A percentile compares a stretch with the other conserved stretches of the same genome.
Evolutionary conservation across 2,113 vertebrate species (phyloP).

Genomic region (Vicugna pacos): DNA sequence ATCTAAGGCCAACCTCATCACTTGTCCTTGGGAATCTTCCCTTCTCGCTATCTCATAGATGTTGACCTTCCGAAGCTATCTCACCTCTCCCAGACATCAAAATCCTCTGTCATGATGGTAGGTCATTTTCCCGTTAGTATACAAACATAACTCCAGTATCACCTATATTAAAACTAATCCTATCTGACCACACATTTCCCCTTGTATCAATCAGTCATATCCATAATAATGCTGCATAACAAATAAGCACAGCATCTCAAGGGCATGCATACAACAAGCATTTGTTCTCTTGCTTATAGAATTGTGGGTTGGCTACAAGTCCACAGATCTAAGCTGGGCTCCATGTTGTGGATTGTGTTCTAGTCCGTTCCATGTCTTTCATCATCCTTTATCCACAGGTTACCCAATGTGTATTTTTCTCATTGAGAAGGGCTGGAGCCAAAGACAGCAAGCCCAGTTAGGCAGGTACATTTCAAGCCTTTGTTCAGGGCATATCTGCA

Average conservation of each 20-base stretch:
- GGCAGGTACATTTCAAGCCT: neutral
- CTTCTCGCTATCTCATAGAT: neutral
- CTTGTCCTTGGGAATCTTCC: neutral
- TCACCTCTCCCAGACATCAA: neutral
- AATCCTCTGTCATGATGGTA: neutral
- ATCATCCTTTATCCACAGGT: neutral
- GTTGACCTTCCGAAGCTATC: neutral
- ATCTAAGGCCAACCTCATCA: neutral
- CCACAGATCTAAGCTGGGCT: neutral
- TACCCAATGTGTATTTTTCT: neutral
- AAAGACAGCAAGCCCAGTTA: neutral
- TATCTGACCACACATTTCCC: neutral
- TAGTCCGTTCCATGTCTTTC: neutral
- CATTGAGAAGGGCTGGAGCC: neutral
- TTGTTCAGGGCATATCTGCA: neutral
- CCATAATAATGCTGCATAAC: neutral
- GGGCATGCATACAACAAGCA: neutral
- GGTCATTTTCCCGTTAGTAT: neutral
- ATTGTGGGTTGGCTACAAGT: neutral
- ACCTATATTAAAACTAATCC: neutral
- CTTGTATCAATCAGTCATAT: neutral
- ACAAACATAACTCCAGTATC: slow-evolving; percentile 45
- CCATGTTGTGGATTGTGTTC: neutral
- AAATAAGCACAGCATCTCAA: neutral
- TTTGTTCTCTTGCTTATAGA: neutral